Base-by-base conservation (phyloP, 2,888 invertebrate species). In the Thyatira batis region DNA sequence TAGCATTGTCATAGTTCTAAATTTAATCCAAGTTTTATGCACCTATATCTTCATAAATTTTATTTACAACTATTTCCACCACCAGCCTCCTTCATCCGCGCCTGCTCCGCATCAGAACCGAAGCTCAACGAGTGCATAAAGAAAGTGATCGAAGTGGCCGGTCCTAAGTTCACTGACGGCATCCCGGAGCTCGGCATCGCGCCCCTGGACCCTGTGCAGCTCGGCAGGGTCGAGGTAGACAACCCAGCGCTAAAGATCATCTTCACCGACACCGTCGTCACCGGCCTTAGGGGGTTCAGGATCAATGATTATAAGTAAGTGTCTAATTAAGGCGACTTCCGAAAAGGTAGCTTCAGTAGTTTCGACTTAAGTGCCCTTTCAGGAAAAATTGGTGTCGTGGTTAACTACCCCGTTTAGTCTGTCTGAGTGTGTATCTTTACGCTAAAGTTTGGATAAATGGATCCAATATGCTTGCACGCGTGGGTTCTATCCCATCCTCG, bases 151-250 rank as follows among this genome's bases (percentile, higher is more conserved):
- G 23, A 69, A 0, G 58, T 56, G 0, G 85, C 79, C 0, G 87
- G 89, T 0, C 73, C 85, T 0, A 69, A 65, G 61, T 92, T 92
- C 76, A 80, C 86, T 0, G 82, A 85, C 25, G 92, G 92, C 8
- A 87, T 92, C 63, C 92, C 92, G 2, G 90, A 79, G 69, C 75
- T 93, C 58, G 88, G 88, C 57, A 84, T 93, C 53, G 91, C 91
- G 0, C 77, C 87, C 0, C 68, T 93, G 50, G 92, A 93, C 73
- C 93, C 93, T 0, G 85, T 90, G 33, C 69, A 85, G 49, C 72
- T 93, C 44, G 92, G 92, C 21, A 89, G 80, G 1, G 84, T 93
- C 20, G 74, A 82, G 6, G 86, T 92, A 0, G 73, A 89, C 72
- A 91, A 89, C 56, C 86, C 89, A 0, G 82, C 92, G 0, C 68